Evolutionary conservation across 2,113 vertebrate genomes (phyloP), one percentile per base, ranked within the genome.

Genomic region (Polyodon spathula): DNA sequence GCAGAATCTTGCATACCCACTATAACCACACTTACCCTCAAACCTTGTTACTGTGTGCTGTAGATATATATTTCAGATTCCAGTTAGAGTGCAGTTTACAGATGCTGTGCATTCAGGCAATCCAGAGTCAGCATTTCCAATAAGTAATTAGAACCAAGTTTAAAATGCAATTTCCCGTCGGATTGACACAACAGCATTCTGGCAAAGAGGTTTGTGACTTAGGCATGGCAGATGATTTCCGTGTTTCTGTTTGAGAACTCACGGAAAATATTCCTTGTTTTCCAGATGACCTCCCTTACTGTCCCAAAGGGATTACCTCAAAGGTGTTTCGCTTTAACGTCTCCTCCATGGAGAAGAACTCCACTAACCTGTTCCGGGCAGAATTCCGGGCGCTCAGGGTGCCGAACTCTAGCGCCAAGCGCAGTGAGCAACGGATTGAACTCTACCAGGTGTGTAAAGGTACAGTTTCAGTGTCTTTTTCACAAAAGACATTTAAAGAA

Each of bases 301-400:
- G 94, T 76, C 88, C 88, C 39, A 97, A 95, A 81, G 88, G 93
- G 37, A 86, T 92, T 72, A 98, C 92, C 59, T 92, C 94, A 73
- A 97, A 93, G 1, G 83, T 95, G 53, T 98, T 97, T 80, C 92
- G 89, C 70, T 98, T 98, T 80, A 94, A 97, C 0, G 94, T 98
- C 68, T 97, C 95, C 0, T 81, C 85, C 6, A 93, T 96, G 85
- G 95, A 98, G 87, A 94, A 92, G 80, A 98, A 97, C 72, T 85
- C 89, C 80, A 93, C 90, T 79, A 97, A 95, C 76, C 79, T 98
- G 63, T 97, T 98, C 82, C 88, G 93, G 61, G 95, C 95, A 0
- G 95, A 98, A 79, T 98, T 98, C 69, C 87, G 95, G 48, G 91
- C 94, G 59, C 80, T 95, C 75, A 83, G 94, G 1, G 84, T 93